Evolutionary conservation across 53 echinoderm and acorn worm species (phyloP), one percentile per base, ranked within the genome.

Genomic region (Crossaster papposus): DNA sequence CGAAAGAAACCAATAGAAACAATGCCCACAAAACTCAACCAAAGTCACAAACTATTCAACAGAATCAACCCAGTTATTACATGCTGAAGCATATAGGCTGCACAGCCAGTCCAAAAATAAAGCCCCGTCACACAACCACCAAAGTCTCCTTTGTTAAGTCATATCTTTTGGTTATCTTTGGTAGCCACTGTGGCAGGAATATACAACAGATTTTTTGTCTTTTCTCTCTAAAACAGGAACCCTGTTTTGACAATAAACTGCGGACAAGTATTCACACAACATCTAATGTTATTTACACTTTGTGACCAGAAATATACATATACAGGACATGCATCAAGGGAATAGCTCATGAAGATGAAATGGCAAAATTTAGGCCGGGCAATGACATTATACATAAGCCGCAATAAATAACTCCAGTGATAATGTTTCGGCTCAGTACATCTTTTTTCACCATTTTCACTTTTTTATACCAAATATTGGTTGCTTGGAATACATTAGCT

Each of bases 271-370:
- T 90, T 90, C 84, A 91, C 91, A 91, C 91, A 91, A 93, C 94
- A 93, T 79, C 89, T 89, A 91, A 78, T 91, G 91, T 93, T 93
- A 93, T 93, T 91, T 93, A 93, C 94, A 93, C 89, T 91, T 90
- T 88, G 83, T 91, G 91, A 91, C 94, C 94, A 93, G 94, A 93
- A 93, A 93, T 93, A 93, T 93, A 93, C 94, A 93, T 83, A 93
- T 93, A 91, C 91, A 35, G 84, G 78, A 84, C 85, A 91, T 91
- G 91, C 91, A 84, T 85, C 37, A 79, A 62, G 85, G 91, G 84
- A 90, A 77, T 51, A 87, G 77, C 76, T 55, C 38, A 58, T 80
- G 80, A 62, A 53, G 87, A 62, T 58, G 76, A 58, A 63, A 72
- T 87, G 87, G 87, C 58, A 10, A 76, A 75, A 26, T 87, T 37